Conservation (phyloP, 2,113 vertebrate species). For the Anarhynchus alexandrinus region DNA sequence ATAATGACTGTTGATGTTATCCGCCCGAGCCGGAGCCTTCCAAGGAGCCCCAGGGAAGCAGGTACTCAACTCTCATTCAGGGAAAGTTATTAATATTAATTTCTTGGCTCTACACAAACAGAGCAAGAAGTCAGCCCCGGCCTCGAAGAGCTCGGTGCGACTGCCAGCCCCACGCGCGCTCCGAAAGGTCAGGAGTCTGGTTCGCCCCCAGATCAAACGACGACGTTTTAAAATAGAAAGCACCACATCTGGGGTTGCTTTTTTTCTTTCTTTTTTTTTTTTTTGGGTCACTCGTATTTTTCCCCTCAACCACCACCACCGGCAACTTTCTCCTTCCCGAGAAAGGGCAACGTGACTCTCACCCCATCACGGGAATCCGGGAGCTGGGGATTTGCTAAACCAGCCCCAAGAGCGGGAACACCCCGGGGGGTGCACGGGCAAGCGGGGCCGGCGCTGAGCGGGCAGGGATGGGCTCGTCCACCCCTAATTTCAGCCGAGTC, state of each 20-base stretch:
- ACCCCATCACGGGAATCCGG: not conserved
- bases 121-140: not conserved
- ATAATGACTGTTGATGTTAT: not conserved
- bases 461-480: fast-evolving
- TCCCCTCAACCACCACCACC: not conserved
- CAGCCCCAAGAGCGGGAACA: fast-evolving
- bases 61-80: not conserved
- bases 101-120: not conserved
- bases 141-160: not conserved
- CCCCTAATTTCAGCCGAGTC: not conserved
- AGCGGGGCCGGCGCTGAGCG: not conserved
- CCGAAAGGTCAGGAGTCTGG: not conserved
- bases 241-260: not conserved
- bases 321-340: not conserved
- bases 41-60: constrained; percentile 29
- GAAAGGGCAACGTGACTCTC: not conserved
- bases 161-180: not conserved
- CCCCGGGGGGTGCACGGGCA: fast-evolving
- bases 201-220: not conserved
- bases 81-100: constrained; percentile 9
- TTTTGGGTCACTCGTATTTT: not conserved
- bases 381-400: not conserved
- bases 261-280: not conserved
- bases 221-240: not conserved
- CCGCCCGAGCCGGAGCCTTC: not conserved